Evolutionary conservation across 2,888 invertebrate genomes (phyloP).

Genomic region (Rhagophthalmus giganteus): DNA sequence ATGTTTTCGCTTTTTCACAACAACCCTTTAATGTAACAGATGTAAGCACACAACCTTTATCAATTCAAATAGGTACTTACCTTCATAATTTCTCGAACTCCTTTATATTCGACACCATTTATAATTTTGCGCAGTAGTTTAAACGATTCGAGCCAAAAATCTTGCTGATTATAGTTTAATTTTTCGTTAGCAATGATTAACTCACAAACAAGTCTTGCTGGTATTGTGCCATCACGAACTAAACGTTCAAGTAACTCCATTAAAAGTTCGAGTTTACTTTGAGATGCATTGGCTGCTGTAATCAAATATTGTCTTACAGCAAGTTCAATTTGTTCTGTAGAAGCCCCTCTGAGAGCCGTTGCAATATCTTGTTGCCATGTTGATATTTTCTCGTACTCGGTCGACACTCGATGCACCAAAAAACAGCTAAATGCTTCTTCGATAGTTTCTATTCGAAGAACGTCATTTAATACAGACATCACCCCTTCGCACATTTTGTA

Average conservation of each 20-base stretch:
- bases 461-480: conserved; percentile 67
- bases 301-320: conserved; percentile 76
- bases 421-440: conserved; percentile 91
- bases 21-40: conserved; percentile 77
- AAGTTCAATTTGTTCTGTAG: conserved; percentile 73
- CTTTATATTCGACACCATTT: conserved; percentile 93
- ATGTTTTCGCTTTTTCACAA: conserved; percentile 82
- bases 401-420: conserved; percentile 74
- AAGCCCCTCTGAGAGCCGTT: conserved; percentile 65
- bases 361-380: conserved; percentile 72
- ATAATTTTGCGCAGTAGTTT: conserved; percentile 81
- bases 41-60: background rate
- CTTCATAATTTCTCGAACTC: conserved; percentile 90
- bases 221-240: conserved; percentile 71
- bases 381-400: conserved; percentile 69
- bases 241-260: conserved; percentile 75
- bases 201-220: conserved; percentile 85
- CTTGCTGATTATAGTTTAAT: conserved; percentile 76
- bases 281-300: conserved; percentile 71
- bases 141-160: conserved; percentile 91
- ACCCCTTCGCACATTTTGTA: conserved; percentile 66
- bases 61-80: too few species aligned
- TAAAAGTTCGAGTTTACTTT: conserved; percentile 74
- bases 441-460: conserved; percentile 72
- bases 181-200: conserved; percentile 82